Base-by-base conservation (phyloP, 2,797 vertebrate genomes). In the Rhinogobio ventralis region DNA sequence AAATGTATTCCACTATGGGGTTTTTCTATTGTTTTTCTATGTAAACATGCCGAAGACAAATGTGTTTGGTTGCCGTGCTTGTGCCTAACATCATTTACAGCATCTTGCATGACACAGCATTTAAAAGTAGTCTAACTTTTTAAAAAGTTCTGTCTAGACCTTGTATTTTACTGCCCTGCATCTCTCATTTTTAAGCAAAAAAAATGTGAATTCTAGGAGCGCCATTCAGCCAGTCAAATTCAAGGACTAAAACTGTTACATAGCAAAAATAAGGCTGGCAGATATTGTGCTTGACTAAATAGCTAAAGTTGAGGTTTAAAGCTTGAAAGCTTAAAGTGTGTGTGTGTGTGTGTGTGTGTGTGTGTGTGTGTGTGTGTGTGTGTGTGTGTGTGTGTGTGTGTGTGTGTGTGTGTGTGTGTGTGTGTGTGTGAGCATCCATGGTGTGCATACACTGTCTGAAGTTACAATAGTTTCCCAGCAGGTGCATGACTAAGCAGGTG, bases 391-490 rank as follows among this genome's bases (percentile, higher is more conserved):
- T 42, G 39, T 10, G 39, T 42, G 39, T 9, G 8, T 42, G 6
- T 39, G 36, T 39, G 36, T 39, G 7, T 39, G 36, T 39, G 36
- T 39, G 36, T 9, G 39, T 42, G 8, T 9, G 66, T 87, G 71
- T 71, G 62, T 42, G 72, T 67, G 49, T 11, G 74, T 7, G 33
- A 53, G 55, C 28, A 57, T 78, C 25, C n/a, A 19, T 49, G 69
- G n/a, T 8, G 55, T 72, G 36, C 46, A 69, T 36, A 28, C 23
- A 14, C 20, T 81, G 46, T 71, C 49, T 60, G 73, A 45, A 83
- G 75, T 74, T 57, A 68, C 14, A 28, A 79, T 82, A 23, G 71
- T 81, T 86, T 79, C 57, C 19, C 57, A 79, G 64, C 28, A 28
- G 53, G 51, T 46, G 64, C 45, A 30, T 69, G 74, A 78, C 33